Evolutionary conservation across 2,888 invertebrate genomes (phyloP).

Genomic region (Diadromus collaris): DNA sequence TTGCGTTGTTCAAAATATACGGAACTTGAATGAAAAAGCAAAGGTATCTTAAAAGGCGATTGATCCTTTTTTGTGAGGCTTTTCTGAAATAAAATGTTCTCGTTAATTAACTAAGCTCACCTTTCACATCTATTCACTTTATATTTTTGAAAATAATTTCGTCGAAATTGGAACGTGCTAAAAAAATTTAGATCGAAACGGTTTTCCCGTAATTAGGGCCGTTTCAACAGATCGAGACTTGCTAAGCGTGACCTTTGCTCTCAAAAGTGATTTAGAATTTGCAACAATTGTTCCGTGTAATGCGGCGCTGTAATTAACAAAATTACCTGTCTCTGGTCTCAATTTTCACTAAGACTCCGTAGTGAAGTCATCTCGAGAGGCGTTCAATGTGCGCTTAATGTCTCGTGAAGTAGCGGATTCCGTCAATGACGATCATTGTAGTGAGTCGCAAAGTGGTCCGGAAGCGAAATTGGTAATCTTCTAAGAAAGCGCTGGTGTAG

Average conservation of each 20-base stretch:
- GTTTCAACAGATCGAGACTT: not conserved
- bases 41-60: too few species aligned
- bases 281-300: not conserved
- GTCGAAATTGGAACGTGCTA: not conserved
- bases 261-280: not conserved
- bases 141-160: too few species aligned
- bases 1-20: too few species aligned
- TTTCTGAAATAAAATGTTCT: too few species aligned
- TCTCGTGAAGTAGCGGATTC: slow-evolving; percentile 23
- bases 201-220: not conserved
- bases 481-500: slow-evolving; percentile 29
- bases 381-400: slow-evolving; percentile 34
- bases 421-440: slow-evolving; percentile 48
- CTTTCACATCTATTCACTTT: too few species aligned
- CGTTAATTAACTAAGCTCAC: too few species aligned
- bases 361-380: slow-evolving; percentile 3
- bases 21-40: too few species aligned
- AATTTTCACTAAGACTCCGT: not conserved
- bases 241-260: not conserved
- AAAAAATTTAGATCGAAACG: not conserved
- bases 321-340: slow-evolving; percentile 10
- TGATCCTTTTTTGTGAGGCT: too few species aligned
- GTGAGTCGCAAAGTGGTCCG: slow-evolving; percentile 30
- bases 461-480: slow-evolving; percentile 49
- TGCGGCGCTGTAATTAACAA: not conserved